Percentiles rank a stretch among this genome's conserved stretches.
Evolutionary conservation across 2,797 vertebrate species (phyloP).

Genomic region (Acropternis orthonyx): DNA sequence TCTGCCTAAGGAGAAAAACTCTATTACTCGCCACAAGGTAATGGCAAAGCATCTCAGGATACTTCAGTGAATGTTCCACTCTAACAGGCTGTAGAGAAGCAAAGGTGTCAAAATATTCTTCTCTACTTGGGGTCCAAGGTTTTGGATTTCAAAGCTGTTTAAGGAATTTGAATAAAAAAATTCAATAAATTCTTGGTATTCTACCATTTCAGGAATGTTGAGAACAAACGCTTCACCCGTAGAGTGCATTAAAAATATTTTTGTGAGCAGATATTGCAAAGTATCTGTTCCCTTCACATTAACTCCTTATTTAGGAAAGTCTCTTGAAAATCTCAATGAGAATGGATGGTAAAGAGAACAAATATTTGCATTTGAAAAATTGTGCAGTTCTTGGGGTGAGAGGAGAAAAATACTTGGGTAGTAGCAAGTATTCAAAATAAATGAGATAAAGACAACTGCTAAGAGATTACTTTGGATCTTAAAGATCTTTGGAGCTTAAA

Average conservation of each 20-base stretch:
- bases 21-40: background rate
- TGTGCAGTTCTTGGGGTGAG: background rate
- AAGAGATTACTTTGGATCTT: background rate
- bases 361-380: background rate
- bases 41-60: background rate
- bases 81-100: background rate
- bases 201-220: background rate
- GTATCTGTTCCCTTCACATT: background rate
- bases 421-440: background rate
- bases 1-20: background rate
- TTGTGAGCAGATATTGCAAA: background rate
- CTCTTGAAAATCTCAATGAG: background rate
- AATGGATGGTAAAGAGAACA: background rate
- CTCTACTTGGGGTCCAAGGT: background rate
- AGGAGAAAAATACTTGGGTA: background rate
- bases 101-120: background rate
- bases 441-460: background rate
- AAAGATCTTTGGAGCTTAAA: background rate
- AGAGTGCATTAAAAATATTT: background rate
- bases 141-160: background rate
- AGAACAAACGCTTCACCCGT: background rate
- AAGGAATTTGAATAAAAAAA: background rate
- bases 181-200: background rate
- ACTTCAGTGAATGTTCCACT: background rate
- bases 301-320: background rate